phyloP scores from a whole-genome alignment of 1,140 invertebrate species.

The Diachasmimorpha longicaudata region DNA sequence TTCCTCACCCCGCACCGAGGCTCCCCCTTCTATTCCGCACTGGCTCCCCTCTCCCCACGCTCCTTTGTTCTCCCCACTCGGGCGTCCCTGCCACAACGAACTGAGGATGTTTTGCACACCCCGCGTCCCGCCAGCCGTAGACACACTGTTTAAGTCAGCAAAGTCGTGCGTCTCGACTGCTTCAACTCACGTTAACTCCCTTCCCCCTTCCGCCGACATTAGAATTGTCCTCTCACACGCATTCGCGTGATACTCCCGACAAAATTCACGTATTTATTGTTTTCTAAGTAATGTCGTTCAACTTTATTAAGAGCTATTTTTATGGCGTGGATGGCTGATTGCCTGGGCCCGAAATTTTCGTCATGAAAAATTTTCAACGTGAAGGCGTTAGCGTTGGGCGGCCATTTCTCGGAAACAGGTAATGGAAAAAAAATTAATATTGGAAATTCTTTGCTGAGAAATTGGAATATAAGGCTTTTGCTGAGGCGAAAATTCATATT shows the following conservation, averaged over 20 bases:
- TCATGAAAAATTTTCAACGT: no score
- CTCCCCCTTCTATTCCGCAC: not conserved
- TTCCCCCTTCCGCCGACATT: not conserved
- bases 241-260: not conserved
- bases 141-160: not conserved
- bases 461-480: no score
- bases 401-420: no score
- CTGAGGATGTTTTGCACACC: no score
- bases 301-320: not conserved
- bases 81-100: not conserved
- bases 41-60: no score
- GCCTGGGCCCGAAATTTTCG: no score
- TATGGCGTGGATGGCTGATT: no score
- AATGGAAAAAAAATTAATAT: no score
- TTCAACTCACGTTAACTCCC: not conserved
- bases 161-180: not conserved
- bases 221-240: not conserved
- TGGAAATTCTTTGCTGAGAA: no score
- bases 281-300: not conserved
- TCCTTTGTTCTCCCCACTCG: slow-evolving; percentile 20
- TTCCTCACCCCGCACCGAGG: slow-evolving; percentile 21
- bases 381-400: no score
- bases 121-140: not conserved
- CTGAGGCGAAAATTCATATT: no score
- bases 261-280: not conserved